Conservation (phyloP, 2,113 vertebrate genomes). For the Xenopus laevis region DNA sequence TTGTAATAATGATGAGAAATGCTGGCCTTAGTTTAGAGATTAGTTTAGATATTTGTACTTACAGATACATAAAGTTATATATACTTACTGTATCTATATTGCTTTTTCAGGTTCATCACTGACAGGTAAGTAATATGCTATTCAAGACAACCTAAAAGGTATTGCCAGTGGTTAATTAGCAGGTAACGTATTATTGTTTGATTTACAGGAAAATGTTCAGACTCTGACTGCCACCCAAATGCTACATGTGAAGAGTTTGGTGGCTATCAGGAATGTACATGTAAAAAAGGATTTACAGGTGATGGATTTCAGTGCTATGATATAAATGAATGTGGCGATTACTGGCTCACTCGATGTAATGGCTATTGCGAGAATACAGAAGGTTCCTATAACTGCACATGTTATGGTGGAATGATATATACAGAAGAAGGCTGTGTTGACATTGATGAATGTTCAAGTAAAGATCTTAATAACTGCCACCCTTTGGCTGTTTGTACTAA, state of each 20-base stretch:
- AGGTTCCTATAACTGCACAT: conserved; percentile 37
- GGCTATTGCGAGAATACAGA: conserved; percentile 37
- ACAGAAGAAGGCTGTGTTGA: conserved; percentile 37
- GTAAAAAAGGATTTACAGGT: conserved; percentile 49
- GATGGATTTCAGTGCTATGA: conserved; percentile 43
- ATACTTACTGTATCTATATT: neutral
- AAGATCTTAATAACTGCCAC: conserved; percentile 36
- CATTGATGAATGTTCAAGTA: conserved; percentile 45
- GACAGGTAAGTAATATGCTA: neutral
- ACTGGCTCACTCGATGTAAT: neutral
- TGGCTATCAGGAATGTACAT: conserved; percentile 31
- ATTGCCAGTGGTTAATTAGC: neutral
- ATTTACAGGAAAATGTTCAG: conserved; percentile 1
- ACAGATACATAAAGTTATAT: no score
- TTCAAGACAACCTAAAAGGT: neutral
- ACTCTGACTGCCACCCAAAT: conserved; percentile 45
- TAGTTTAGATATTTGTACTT: neutral
- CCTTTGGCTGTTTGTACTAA: conserved; percentile 51
- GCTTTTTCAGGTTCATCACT: neutral
- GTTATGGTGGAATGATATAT: conserved; percentile 2
- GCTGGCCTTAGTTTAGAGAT: no score
- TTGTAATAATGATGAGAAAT: no score
- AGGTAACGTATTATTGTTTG: no score
- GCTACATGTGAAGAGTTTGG: conserved; percentile 36
- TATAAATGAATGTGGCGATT: conserved; percentile 43